Evolutionary conservation across 2,113 vertebrate species (phyloP), one percentile per base, ranked within the genome.

Genomic region (Leptocoma aspasia): DNA sequence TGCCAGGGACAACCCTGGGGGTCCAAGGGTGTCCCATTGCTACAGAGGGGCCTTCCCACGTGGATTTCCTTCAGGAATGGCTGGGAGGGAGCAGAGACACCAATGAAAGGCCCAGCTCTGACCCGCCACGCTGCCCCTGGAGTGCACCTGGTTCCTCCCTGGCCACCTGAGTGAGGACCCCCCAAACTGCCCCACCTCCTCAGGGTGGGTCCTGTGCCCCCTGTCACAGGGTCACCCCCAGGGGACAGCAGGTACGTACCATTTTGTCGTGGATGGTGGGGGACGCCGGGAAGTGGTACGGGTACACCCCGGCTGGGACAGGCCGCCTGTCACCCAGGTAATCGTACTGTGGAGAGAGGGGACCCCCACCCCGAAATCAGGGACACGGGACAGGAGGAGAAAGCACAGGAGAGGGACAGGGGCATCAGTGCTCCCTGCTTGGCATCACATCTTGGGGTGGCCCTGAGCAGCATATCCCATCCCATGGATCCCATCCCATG

Each of bases 231-330:
- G 83, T 24, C 45, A 8, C 68, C 82, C 77, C 44, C 33, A 1
- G 11, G 12, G 53, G 60, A 64, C 61, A 27, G 65, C 18, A 18
- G 71, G 2, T 37, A 98, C 99, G 0, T 99, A 99, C 99, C 99
- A 99, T 99, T 97, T 99, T 99, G 97, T 98, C 98, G 19, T 99
- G 99, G 91, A 99, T 97, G 59, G 98, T 98, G 82, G 99, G 99
- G 79, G 99, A 99, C 33, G 97, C 98, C 7, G 99, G 98, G 98
- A 99, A 99, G 98, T 98, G 99, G 98, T 98, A 98, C 3, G 98
- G 98, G 86, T 98, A 99, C 97, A 99, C 82, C 95, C 98, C 99
- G 37, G 98, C 98, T 8, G 98, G 98, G 89, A 99, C 61, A 11
- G 99, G 99, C 89, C 98, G 97, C 86, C 99, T 98, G 96, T 99